Evolutionary conservation across 64 coral and sea anemone species (phyloP).

Genomic region (Montipora foliosa): DNA sequence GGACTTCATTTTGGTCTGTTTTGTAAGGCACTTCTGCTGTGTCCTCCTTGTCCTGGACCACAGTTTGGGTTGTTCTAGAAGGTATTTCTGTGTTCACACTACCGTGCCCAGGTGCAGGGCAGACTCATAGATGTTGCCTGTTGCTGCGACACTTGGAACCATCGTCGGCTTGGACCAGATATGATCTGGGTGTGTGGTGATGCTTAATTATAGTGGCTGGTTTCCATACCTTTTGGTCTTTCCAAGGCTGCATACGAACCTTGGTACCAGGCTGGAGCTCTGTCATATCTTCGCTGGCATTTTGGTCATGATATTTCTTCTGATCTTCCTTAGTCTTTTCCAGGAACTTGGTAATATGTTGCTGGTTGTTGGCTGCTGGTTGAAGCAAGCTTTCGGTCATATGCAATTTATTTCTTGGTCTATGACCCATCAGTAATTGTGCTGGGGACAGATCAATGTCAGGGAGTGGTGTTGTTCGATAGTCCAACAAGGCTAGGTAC

Average conservation of each 20-base stretch:
- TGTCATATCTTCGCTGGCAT: neutral
- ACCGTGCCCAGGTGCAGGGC: neutral
- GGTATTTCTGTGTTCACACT: neutral
- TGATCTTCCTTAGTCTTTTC: neutral
- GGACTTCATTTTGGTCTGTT: too few relatives aligned
- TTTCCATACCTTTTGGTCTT: neutral
- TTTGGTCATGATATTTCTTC: neutral
- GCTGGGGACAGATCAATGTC: constrained; percentile 1
- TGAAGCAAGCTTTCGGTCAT: neutral
- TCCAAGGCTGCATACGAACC: constrained; percentile 5
- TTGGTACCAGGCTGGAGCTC: constrained; percentile 3
- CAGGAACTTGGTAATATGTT: neutral
- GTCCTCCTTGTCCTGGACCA: neutral
- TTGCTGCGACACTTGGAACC: neutral
- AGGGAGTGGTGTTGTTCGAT: constrained; percentile 25
- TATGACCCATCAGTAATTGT: constrained; percentile 17
- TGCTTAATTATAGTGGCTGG: constrained; percentile 32
- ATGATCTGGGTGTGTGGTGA: constrained; percentile 54
- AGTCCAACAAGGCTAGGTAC: constrained; percentile 4
- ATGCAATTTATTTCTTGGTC: neutral
- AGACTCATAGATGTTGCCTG: constrained; percentile 31
- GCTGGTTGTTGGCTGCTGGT: neutral
- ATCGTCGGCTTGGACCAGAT: constrained; percentile 23
- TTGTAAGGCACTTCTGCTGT: too few relatives aligned
- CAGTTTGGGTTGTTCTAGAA: too few relatives aligned